Conservation (phyloP, 1,140 invertebrate species). For the Nomia melanderi region DNA sequence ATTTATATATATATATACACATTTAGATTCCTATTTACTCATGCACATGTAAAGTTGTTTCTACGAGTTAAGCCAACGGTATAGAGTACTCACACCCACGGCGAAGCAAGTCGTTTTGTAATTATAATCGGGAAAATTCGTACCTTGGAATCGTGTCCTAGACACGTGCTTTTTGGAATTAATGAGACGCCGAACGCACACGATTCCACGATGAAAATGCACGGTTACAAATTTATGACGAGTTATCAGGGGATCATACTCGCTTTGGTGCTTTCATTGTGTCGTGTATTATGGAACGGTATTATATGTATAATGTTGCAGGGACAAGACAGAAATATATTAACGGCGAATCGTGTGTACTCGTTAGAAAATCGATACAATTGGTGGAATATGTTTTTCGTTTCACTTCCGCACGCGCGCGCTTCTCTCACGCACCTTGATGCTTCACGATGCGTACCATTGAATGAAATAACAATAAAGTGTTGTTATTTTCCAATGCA, state of each 20-base stretch:
- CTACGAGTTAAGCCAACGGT: too few relatives aligned
- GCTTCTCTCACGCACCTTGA: neutral
- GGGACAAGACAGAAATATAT: neutral
- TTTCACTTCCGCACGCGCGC: slow-evolving; percentile 1
- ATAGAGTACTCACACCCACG: neutral
- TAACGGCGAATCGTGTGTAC: neutral
- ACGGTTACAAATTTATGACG: too few relatives aligned
- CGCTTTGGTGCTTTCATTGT: neutral
- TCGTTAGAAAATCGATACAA: slow-evolving; percentile 37
- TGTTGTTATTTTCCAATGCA: neutral
- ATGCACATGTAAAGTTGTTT: neutral
- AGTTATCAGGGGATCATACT: neutral
- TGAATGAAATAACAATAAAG: neutral
- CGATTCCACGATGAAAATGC: neutral
- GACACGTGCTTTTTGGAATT: neutral
- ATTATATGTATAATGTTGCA: neutral
- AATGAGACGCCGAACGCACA: neutral
- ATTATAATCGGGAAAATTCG: neutral
- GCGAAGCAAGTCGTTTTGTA: neutral
- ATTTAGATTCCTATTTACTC: too few relatives aligned
- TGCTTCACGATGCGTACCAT: neutral
- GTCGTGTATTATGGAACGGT: neutral
- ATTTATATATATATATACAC: too few relatives aligned
- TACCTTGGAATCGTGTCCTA: neutral
- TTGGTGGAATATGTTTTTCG: neutral